phyloP scores from a whole-genome alignment of 2,797 vertebrate genomes.

The Macropodus opercularis region DNA sequence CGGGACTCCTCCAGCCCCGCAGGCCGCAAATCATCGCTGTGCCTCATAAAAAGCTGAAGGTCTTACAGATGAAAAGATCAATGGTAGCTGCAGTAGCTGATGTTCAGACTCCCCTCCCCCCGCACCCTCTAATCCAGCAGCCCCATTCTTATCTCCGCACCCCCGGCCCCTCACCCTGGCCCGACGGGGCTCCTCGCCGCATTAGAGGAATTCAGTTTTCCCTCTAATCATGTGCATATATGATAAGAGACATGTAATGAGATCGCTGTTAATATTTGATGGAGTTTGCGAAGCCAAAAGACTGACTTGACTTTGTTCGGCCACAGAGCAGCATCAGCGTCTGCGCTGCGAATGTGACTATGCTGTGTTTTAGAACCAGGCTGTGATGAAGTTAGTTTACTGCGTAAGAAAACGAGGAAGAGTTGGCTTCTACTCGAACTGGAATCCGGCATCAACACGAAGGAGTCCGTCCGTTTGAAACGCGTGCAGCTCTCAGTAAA shows the following conservation, averaged over 20 bases:
- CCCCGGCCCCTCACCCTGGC: conserved; percentile 12
- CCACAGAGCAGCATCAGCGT: not conserved
- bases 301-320: not conserved
- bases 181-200: conserved; percentile 23
- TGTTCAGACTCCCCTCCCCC: conserved; percentile 19
- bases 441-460: no score
- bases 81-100: conserved; percentile 45
- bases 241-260: conserved; percentile 37
- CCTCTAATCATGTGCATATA: conserved; percentile 38
- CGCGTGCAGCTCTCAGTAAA: conserved; percentile 38
- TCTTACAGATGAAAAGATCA: conserved; percentile 62
- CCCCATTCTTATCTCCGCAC: conserved; percentile 29
- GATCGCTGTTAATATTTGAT: conserved; percentile 49
- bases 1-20: conserved; percentile 6
- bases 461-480: conserved; percentile 17
- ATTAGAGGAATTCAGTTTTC: conserved; percentile 47
- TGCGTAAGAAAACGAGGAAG: no score
- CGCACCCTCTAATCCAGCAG: conserved; percentile 31
- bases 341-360: not conserved
- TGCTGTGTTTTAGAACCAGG: no score
- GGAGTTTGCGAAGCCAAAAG: conserved; percentile 26
- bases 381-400: no score
- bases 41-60: conserved; percentile 56
- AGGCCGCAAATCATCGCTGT: conserved; percentile 57
- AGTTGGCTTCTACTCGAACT: no score